A percentile compares a stretch with the other conserved stretches of the same genome.
phyloP scores from a whole-genome alignment of 2,113 vertebrate species.

The Calidris pugnax region DNA sequence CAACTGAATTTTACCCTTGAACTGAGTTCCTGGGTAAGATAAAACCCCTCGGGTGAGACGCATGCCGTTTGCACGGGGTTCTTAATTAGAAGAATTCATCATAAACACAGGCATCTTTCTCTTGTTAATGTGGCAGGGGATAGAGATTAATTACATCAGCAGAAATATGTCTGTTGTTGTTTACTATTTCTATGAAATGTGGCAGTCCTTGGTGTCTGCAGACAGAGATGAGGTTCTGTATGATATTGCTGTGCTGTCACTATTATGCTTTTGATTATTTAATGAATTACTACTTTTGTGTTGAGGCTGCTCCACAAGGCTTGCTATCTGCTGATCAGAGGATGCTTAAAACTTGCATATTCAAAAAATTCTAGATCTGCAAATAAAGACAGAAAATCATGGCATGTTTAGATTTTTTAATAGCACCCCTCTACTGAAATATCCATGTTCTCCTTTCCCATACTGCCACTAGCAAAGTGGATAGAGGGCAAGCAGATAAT shows the following conservation, averaged over 20 bases:
- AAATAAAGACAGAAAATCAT: neutral
- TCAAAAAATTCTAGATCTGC: neutral
- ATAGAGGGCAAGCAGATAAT: neutral
- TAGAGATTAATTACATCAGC: neutral
- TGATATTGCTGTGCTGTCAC: neutral
- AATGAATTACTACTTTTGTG: neutral
- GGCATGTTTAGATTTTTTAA: neutral
- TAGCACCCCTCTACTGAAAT: neutral
- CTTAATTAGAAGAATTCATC: slow-evolving; percentile 1
- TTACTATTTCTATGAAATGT: neutral
- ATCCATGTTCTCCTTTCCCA: neutral
- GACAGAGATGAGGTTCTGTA: neutral
- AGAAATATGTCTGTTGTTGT: neutral
- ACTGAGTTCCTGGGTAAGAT: neutral
- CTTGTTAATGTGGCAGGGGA: neutral
- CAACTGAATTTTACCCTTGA: neutral
- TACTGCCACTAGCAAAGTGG: neutral
- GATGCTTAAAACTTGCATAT: neutral
- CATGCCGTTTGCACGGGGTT: neutral
- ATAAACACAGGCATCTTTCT: neutral
- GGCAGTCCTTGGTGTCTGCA: neutral
- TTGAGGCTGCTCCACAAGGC: neutral
- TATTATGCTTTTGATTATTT: neutral
- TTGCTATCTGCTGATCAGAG: neutral
- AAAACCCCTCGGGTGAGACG: neutral